Percentiles rank a stretch among this genome's conserved stretches.
Conservation (phyloP, 2,888 invertebrate species). For the Oegoconia quadripuncta region DNA sequence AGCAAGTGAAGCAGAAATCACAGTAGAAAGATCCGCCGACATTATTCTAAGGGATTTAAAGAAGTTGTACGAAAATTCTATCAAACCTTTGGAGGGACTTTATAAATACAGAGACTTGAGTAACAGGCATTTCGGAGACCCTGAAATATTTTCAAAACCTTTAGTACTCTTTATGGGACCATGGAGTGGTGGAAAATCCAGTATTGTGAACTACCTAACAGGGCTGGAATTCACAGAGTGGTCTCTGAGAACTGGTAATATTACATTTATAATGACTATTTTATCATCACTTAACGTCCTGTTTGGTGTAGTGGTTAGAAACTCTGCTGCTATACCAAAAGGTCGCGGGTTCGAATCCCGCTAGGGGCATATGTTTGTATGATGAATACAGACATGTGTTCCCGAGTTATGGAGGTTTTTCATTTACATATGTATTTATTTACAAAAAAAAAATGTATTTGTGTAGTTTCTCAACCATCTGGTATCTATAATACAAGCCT, state of each 20-base stretch:
- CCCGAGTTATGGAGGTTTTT: too few species aligned
- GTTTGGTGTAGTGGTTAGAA: too few species aligned
- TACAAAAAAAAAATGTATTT: too few species aligned
- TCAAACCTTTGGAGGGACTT: slow-evolving; percentile 92
- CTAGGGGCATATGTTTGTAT: too few species aligned
- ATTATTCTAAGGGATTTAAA: slow-evolving; percentile 91
- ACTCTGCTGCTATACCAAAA: too few species aligned
- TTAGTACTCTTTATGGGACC: slow-evolving; percentile 96
- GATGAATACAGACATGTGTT: too few species aligned
- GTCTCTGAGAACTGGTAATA: slow-evolving; percentile 92
- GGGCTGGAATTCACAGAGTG: slow-evolving; percentile 91
- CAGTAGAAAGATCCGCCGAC: slow-evolving; percentile 86
- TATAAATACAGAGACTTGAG: slow-evolving; percentile 96
- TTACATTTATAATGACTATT: too few species aligned
- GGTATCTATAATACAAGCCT: too few species aligned
- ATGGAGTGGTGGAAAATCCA: slow-evolving; percentile 97
- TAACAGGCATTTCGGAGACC: slow-evolving; percentile 94
- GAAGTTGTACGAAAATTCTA: slow-evolving; percentile 89
- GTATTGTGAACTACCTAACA: slow-evolving; percentile 94
- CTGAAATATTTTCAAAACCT: slow-evolving; percentile 96
- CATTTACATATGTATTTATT: too few species aligned
- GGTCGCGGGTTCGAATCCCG: too few species aligned
- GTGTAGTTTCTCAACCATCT: too few species aligned
- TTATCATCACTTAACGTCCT: too few species aligned
- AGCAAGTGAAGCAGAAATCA: slow-evolving; percentile 83